A percentile compares a stretch with the other conserved stretches of the same genome.
These are phyloP conservation scores for Heliconius hortense DNA, from an alignment of 2,888 invertebrate genomes.

Conservation along the genomic window DNA sequence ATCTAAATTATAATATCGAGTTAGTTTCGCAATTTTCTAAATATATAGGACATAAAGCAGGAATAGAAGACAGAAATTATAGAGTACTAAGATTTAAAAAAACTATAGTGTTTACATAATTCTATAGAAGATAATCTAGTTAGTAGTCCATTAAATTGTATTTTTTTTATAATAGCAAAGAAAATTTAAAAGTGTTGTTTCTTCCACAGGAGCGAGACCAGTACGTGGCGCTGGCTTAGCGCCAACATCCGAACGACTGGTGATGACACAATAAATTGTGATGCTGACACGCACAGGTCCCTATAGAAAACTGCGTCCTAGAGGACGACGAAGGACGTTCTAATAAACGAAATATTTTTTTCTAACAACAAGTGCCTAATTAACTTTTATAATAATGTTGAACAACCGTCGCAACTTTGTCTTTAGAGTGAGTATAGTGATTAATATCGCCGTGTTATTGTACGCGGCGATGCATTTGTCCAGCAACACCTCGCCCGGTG, in stretches of 20 bases:
- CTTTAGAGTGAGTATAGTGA: slow-evolving; percentile 87
- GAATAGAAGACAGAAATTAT: background rate
- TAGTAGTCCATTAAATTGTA: too few relatives aligned
- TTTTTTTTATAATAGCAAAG: too few relatives aligned
- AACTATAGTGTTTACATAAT: too few relatives aligned
- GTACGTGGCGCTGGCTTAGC: slow-evolving; percentile 62
- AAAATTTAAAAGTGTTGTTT: slow-evolving; percentile 19
- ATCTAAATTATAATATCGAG: background rate
- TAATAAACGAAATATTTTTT: slow-evolving; percentile 59
- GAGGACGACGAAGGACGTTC: slow-evolving; percentile 80
- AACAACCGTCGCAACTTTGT: slow-evolving; percentile 85
- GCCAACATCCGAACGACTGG: slow-evolving; percentile 65
- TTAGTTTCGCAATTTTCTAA: background rate
- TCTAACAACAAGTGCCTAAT: slow-evolving; percentile 73
- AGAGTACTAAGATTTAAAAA: too few relatives aligned
- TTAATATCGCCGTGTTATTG: slow-evolving; percentile 86
- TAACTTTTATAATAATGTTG: slow-evolving; percentile 63
- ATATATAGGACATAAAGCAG: background rate
- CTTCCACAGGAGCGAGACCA: slow-evolving; percentile 66
- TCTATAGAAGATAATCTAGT: too few relatives aligned
- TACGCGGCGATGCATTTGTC: slow-evolving; percentile 86
- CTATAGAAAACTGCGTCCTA: slow-evolving; percentile 80
- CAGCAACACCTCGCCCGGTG: slow-evolving; percentile 57
- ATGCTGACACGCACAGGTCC: slow-evolving; percentile 76
- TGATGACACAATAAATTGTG: slow-evolving; percentile 79